These are phyloP conservation scores for Calyptomena viridis DNA, from an alignment of 2,113 vertebrate genomes.

Conservation along the genomic window DNA sequence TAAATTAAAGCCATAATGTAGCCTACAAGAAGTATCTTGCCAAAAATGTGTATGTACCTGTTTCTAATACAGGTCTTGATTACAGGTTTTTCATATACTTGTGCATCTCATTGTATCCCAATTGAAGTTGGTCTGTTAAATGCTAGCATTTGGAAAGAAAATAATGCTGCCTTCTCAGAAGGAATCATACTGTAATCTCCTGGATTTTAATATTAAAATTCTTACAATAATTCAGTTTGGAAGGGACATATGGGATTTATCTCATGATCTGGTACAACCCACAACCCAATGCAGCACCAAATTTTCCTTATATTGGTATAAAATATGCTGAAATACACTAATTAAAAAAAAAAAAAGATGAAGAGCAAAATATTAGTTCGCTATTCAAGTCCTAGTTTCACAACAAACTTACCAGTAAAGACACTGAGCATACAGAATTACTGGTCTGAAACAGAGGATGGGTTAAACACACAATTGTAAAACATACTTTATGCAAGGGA, in stretches of 20 bases:
- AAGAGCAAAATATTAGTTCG: neutral
- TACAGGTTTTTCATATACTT: neutral
- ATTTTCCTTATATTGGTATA: neutral
- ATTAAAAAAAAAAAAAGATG: neutral
- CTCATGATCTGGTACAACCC: neutral
- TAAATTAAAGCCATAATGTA: neutral
- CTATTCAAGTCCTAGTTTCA: neutral
- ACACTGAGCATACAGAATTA: neutral
- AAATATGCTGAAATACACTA: neutral
- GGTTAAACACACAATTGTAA: neutral
- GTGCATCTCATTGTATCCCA: neutral
- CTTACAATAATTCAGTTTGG: neutral
- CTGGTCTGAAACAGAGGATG: neutral
- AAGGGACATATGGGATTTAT: neutral
- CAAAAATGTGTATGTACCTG: neutral
- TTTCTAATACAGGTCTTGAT: neutral
- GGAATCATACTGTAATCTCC: slow-evolving; percentile 10
- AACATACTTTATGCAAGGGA: neutral
- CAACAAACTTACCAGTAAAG: neutral
- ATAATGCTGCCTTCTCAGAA: slow-evolving; percentile 31
- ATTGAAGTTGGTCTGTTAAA: neutral
- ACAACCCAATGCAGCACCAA: neutral
- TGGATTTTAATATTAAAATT: slow-evolving; percentile 54
- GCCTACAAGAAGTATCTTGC: neutral
- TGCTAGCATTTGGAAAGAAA: slow-evolving; percentile 25